Conservation (phyloP, 2,888 invertebrate species). For the Andricus quercusramuli region DNA sequence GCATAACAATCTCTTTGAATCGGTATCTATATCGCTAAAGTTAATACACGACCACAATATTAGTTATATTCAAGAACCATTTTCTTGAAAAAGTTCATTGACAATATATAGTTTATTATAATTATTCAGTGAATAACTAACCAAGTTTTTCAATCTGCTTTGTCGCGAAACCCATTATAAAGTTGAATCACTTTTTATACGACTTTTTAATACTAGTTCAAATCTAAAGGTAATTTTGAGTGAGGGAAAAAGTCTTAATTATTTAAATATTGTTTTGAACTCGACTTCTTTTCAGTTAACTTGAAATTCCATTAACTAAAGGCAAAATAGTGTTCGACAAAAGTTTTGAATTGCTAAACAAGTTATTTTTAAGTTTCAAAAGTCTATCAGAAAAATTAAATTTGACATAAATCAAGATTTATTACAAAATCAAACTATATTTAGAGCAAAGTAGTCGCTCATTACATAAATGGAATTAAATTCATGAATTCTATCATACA, state of each 20-base stretch:
- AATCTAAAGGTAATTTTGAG: not conserved
- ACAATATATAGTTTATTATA: not conserved
- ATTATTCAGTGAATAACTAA: not conserved
- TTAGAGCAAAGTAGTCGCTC: no score
- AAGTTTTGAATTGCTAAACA: no score
- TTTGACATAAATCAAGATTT: no score
- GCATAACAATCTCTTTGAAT: no score
- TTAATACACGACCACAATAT: no score
- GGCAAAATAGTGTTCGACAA: not conserved
- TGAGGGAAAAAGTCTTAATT: not conserved
- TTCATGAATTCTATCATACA: no score
- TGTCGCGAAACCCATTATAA: not conserved
- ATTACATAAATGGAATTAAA: no score
- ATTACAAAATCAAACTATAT: no score
- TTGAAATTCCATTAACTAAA: not conserved
- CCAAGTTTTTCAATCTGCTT: conserved; percentile 7
- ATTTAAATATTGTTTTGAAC: not conserved
- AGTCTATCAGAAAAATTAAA: no score
- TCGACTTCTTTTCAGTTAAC: not conserved
- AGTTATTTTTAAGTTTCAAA: no score
- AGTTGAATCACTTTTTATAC: not conserved
- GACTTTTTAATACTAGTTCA: not conserved
- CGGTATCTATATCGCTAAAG: no score
- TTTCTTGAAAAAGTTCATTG: not conserved
- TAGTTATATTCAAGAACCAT: not conserved